A percentile compares a stretch with the other conserved stretches of the same genome.
Evolutionary conservation across 2,113 vertebrate species (phyloP).

Genomic region (Cepphus grylle): DNA sequence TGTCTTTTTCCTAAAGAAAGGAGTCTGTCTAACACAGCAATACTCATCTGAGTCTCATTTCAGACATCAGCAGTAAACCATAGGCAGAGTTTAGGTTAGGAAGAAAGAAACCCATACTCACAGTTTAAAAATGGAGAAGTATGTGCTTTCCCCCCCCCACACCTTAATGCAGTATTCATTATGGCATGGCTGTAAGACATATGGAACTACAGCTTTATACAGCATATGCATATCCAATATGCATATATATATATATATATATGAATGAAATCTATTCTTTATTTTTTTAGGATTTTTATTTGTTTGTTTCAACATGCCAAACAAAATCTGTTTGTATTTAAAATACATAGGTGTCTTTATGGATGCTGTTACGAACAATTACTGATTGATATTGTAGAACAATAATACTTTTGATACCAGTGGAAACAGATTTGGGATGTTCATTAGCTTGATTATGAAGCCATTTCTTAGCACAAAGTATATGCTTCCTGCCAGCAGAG

Average conservation of each 20-base stretch:
- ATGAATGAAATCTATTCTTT: background rate
- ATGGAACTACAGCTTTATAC: background rate
- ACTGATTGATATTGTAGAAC: background rate
- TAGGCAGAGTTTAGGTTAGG: background rate
- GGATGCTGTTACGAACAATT: background rate
- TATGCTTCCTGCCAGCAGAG: background rate
- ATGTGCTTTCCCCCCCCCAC: background rate
- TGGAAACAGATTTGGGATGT: background rate
- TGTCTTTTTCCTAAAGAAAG: background rate
- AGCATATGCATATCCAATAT: background rate
- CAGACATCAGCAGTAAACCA: background rate
- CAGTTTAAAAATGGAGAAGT: background rate
- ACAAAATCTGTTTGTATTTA: background rate
- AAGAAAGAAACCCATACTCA: background rate
- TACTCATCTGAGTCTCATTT: background rate
- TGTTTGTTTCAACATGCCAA: background rate
- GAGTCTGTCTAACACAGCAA: background rate
- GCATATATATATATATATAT: fast-evolving
- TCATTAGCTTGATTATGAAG: background rate
- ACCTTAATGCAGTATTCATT: background rate
- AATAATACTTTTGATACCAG: background rate
- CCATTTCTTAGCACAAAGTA: background rate
- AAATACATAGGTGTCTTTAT: background rate
- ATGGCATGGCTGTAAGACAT: background rate
- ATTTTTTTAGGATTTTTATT: background rate